phyloP scores from a whole-genome alignment of 2,797 vertebrate species.

The Microchirus variegatus region DNA sequence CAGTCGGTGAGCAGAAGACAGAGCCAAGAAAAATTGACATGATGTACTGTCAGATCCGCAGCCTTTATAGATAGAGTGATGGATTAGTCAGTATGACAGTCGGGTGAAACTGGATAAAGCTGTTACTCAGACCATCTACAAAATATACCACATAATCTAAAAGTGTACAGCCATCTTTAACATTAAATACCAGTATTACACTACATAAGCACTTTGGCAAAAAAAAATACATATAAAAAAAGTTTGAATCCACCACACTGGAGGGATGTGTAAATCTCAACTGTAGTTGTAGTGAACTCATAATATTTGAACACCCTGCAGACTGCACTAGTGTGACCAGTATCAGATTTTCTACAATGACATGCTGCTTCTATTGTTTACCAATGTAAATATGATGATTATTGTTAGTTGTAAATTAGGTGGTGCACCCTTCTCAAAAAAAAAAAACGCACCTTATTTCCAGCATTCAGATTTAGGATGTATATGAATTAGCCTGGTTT shows the following conservation, averaged over 20 bases:
- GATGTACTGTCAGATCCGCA: conserved; percentile 11
- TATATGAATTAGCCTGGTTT: neutral
- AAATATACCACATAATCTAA: conserved; percentile 8
- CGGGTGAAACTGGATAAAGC: conserved; percentile 6
- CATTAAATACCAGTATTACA: neutral
- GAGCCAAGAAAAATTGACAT: conserved; percentile 11
- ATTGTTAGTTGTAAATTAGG: neutral
- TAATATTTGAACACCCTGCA: neutral
- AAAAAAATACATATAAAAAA: neutral
- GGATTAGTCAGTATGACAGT: conserved; percentile 1
- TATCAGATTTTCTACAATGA: conserved; percentile 7
- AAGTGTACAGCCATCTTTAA: neutral
- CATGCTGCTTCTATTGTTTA: conserved; percentile 9
- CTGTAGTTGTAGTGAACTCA: too few species aligned
- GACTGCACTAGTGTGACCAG: neutral
- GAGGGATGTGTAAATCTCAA: too few species aligned
- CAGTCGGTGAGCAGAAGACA: conserved; percentile 1
- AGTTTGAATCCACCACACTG: neutral
- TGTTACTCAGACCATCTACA: conserved; percentile 1
- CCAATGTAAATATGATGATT: conserved; percentile 5
- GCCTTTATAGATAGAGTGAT: neutral
- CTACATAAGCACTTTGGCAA: neutral
- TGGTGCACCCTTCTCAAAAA: conserved; percentile 1
- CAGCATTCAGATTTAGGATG: neutral
- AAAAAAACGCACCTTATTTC: conserved; percentile 30